Conservation (phyloP, 2,797 vertebrate genomes). For the Micropoecilia bifurca region DNA sequence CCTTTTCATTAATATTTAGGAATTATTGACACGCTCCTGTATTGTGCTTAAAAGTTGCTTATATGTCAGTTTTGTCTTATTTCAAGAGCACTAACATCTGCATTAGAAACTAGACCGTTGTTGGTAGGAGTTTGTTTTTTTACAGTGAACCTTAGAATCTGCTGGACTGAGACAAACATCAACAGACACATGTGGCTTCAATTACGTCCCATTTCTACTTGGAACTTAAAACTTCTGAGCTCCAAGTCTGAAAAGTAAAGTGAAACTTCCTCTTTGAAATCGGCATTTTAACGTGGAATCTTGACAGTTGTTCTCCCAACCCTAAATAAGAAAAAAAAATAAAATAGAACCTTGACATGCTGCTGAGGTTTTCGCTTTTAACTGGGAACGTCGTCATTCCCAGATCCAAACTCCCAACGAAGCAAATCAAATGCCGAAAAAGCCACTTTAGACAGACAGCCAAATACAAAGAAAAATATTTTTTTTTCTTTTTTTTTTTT, state of each 20-base stretch:
- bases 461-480: neutral
- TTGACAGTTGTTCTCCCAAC: neutral
- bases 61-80: no score
- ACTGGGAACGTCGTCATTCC: neutral
- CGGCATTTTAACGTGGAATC: neutral
- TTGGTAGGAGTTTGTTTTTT: neutral
- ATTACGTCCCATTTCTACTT: neutral
- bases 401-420: neutral
- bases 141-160: neutral
- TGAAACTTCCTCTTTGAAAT: neutral
- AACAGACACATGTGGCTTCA: neutral
- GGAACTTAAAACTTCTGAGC: neutral
- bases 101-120: neutral
- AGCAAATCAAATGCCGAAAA: neutral
- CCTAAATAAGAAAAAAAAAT: neutral
- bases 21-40: neutral
- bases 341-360: neutral
- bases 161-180: neutral
- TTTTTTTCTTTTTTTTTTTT: neutral
- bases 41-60: neutral
- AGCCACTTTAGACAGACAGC: neutral
- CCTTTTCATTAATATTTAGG: neutral
- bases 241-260: neutral
- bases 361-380: neutral
- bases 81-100: neutral